Percentiles rank a stretch among this genome's conserved stretches.
Conservation (phyloP, 2,797 vertebrate species). For the Salarias fasciatus region DNA sequence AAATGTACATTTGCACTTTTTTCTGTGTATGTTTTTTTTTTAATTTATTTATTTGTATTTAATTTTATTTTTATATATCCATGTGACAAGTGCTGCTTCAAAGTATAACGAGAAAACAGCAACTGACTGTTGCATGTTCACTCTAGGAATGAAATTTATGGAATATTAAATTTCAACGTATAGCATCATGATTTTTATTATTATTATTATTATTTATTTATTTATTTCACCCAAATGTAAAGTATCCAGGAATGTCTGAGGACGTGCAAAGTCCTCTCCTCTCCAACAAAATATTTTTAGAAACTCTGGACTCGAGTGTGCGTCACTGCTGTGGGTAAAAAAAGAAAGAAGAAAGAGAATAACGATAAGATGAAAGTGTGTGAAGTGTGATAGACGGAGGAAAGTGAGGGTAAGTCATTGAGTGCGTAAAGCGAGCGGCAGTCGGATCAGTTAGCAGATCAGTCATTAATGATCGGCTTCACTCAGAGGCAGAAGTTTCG, state of each 20-base stretch:
- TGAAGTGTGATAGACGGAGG: constrained; percentile 22
- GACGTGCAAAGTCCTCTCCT: constrained; percentile 38
- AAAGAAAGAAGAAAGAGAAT: constrained; percentile 9
- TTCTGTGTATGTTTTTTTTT: constrained; percentile 71
- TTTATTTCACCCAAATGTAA: constrained; percentile 50
- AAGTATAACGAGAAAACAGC: constrained; percentile 68
- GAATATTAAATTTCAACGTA: constrained; percentile 50
- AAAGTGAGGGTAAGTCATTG: constrained; percentile 19
- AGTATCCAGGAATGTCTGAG: constrained; percentile 32
- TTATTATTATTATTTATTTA: too few species aligned
- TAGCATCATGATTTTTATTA: constrained; percentile 43
- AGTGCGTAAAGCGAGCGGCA: constrained; percentile 45
- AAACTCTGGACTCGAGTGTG: constrained; percentile 22
- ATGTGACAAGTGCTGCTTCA: constrained; percentile 75
- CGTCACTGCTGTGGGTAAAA: constrained; percentile 7
- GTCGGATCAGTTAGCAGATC: constrained; percentile 30
- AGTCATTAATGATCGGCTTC: constrained; percentile 9
- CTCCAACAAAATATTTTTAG: constrained; percentile 32
- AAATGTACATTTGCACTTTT: constrained; percentile 85
- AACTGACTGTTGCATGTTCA: constrained; percentile 77
- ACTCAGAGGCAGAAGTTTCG: constrained; percentile 17
- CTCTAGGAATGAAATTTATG: constrained; percentile 63
- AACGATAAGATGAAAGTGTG: constrained; percentile 13
- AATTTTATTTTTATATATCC: constrained; percentile 74
- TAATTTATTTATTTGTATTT: constrained; percentile 74